Conservation (phyloP, 2,888 invertebrate species). For the Trachelus iudaicus region DNA sequence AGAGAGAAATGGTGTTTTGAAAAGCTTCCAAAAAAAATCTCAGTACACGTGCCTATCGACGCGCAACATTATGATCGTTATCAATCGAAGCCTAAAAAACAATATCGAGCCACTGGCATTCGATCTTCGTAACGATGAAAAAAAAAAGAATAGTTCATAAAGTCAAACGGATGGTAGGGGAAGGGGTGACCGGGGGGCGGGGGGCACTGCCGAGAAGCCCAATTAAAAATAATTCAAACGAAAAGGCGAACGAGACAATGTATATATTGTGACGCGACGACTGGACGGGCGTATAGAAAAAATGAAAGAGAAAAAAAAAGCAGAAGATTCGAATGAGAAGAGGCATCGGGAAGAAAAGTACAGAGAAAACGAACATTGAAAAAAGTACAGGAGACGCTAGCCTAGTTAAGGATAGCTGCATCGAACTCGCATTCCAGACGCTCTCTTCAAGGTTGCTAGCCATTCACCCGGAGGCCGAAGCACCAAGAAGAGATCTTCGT, state of each 20-base stretch:
- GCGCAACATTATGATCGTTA: too few species aligned
- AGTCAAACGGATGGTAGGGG: not conserved
- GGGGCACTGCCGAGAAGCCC: not conserved
- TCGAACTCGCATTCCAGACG: slow-evolving; percentile 50
- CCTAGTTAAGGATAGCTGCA: slow-evolving; percentile 42
- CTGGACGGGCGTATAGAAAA: not conserved
- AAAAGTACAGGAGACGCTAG: not conserved
- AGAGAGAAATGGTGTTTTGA: not conserved
- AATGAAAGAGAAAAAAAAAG: not conserved
- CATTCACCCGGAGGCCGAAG: slow-evolving; percentile 53
- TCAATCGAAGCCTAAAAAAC: not conserved
- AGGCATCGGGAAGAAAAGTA: not conserved
- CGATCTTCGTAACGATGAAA: not conserved
- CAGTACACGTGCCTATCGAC: too few species aligned
- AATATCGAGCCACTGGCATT: not conserved
- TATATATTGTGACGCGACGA: not conserved
- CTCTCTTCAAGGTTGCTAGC: slow-evolving; percentile 53
- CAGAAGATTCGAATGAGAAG: not conserved
- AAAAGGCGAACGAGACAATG: not conserved
- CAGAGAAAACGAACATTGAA: not conserved
- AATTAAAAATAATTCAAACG: not conserved
- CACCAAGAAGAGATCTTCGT: slow-evolving; percentile 23
- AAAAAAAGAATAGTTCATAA: not conserved
- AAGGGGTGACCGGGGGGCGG: too few species aligned
- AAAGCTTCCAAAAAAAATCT: not conserved